These are phyloP conservation scores for Galerucella nymphaeae DNA, from an alignment of 2,888 invertebrate genomes.

Conservation along the genomic window DNA sequence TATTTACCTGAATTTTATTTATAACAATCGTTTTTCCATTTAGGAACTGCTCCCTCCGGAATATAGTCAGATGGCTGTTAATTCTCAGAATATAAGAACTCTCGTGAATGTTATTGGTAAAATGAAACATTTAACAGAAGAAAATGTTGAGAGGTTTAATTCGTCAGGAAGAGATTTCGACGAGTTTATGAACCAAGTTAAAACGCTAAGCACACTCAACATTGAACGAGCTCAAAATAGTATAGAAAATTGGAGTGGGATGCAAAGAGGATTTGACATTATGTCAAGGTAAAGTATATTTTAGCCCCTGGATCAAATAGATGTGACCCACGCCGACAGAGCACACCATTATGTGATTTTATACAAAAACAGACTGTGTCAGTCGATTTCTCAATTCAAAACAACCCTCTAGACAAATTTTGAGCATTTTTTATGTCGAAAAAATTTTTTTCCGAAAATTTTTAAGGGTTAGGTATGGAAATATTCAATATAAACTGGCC, in stretches of 20 bases:
- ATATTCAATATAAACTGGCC: too few species aligned
- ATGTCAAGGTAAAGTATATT: slow-evolving; percentile 65
- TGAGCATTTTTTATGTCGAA: too few species aligned
- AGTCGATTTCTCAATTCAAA: too few species aligned
- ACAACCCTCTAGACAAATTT: too few species aligned
- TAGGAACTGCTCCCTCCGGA: slow-evolving; percentile 69
- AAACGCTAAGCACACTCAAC: slow-evolving; percentile 62
- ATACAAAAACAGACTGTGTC: too few species aligned
- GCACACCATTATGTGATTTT: too few species aligned
- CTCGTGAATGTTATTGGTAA: slow-evolving; percentile 68
- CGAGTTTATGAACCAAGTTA: slow-evolving; percentile 68
- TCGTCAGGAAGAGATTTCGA: slow-evolving; percentile 68
- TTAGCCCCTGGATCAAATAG: too few species aligned
- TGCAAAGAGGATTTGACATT: slow-evolving; percentile 68
- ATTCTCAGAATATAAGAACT: slow-evolving; percentile 68
- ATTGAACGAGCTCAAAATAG: slow-evolving; percentile 53
- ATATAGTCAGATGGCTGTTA: slow-evolving; percentile 68
- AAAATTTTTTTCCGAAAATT: too few species aligned
- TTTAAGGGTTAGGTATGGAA: too few species aligned
- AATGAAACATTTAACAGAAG: slow-evolving; percentile 68
- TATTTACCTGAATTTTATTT: too few species aligned
- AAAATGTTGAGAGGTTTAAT: slow-evolving; percentile 59
- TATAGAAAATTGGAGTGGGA: slow-evolving; percentile 65
- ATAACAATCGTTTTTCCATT: slow-evolving; percentile 35
- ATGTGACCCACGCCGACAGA: too few species aligned